Base-by-base conservation (phyloP, 2,797 vertebrate genomes). In the Threskiornis aethiopicus region DNA sequence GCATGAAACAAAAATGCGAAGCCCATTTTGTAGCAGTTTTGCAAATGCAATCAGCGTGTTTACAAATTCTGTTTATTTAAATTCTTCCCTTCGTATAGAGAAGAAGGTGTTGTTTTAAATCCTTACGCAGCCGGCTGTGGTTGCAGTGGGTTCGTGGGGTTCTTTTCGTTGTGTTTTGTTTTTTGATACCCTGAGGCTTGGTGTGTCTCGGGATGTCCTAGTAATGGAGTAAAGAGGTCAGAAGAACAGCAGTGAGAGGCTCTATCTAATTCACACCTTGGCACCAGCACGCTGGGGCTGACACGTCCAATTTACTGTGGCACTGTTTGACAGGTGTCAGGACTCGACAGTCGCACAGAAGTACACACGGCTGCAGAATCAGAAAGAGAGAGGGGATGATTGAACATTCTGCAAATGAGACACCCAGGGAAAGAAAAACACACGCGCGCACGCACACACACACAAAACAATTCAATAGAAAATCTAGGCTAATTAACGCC, bases 261-360 rank as follows among this genome's bases (percentile, higher is more conserved):
- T 95, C 96, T 79, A 37, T 90, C 93, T 97, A 98, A 98, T 98
- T 98, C 97, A 90, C 98, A 97, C 97, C 96, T 97, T 96, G 96
- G 96, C 94, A 94, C 93, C 90, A 51, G 96, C 96, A 85, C 83
- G 14, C 87, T 15, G 96, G 90, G 94, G 89, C 96, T 96, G 93
- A 93, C 83, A 94, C 11, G 92, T 96, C 97, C 97, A 96, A 97
- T 98, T 98, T 97, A 94, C 96, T 91, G 94, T 96, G 96, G 93
- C 90, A 87, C 89, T 42, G 90, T 96, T 94, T 98, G 97, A 97
- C 89, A 96, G 98, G 96, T 97, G 97, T 97, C 90, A 95, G 95
- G 96, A 10, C 91, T 91, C 91, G 39, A 85, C 96, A 93, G 97
- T 22, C 78, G 79, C 90, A 70, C 87, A 72, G 44, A 67, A 69